Evolutionary conservation across 2,797 vertebrate genomes (phyloP).

Genomic region (Uromys caudimaculatus): DNA sequence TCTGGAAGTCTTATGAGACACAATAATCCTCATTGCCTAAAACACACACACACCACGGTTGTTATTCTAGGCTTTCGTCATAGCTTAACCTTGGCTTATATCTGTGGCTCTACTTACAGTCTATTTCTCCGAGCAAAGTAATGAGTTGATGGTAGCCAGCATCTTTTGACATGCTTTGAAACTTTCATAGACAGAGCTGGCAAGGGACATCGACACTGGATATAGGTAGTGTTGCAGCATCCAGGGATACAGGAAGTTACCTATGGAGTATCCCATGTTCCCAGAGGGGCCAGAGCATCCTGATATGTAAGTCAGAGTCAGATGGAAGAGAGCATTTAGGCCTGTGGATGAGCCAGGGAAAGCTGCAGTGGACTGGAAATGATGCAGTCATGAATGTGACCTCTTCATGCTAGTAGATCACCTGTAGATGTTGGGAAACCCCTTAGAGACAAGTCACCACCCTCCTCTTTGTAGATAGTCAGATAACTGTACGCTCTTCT

Average conservation of each 20-base stretch:
- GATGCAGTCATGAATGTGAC: accelerated
- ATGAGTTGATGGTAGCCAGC: accelerated
- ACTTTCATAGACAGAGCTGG: not conserved
- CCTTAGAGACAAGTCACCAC: not conserved
- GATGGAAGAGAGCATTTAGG: not conserved
- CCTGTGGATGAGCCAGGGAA: too few relatives aligned
- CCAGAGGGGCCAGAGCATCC: accelerated
- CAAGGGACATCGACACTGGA: accelerated
- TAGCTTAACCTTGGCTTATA: not conserved
- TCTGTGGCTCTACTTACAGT: not conserved
- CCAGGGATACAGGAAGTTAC: accelerated
- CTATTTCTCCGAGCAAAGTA: not conserved
- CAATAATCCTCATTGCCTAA: not conserved
- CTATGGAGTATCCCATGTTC: not conserved
- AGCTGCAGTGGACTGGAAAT: accelerated
- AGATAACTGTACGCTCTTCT: not conserved
- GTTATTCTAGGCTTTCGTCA: not conserved
- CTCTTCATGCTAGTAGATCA: accelerated
- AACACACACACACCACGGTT: not conserved
- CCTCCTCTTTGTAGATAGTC: not conserved
- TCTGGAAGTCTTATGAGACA: not conserved
- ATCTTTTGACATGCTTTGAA: not conserved
- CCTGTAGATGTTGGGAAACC: not conserved
- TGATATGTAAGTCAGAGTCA: accelerated
- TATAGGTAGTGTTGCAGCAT: accelerated